A percentile compares a stretch with the other conserved stretches of the same genome.
Conservation (phyloP, 2,797 vertebrate genomes). For the Coilia nasus region DNA sequence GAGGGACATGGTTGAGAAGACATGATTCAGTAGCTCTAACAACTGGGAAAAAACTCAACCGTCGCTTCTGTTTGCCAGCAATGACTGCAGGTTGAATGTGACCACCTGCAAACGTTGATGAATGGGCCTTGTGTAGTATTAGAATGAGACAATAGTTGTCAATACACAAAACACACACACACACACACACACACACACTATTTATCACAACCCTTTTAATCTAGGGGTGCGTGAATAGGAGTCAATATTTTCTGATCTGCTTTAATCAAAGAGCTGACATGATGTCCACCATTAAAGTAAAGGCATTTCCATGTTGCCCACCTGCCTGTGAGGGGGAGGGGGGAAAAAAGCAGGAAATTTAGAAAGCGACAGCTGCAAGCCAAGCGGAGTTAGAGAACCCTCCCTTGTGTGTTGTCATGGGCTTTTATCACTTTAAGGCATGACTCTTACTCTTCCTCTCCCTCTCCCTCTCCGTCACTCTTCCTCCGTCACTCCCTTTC, state of each 20-base stretch:
- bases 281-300: neutral
- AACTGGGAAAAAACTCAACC: neutral
- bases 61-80: conserved; percentile 35
- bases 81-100: conserved; percentile 51
- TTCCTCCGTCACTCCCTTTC: neutral
- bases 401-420: conserved; percentile 34
- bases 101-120: conserved; percentile 53
- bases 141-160: conserved; percentile 49
- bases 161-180: neutral
- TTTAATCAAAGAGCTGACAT: neutral
- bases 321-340: conserved; percentile 1
- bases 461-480: neutral
- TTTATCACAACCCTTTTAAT: neutral
- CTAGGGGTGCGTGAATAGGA: neutral
- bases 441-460: conserved; percentile 1
- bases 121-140: conserved; percentile 56
- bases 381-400: conserved; percentile 28
- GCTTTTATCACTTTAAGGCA: conserved; percentile 39
- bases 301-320: conserved; percentile 11
- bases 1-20: neutral
- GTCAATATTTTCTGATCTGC: neutral
- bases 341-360: conserved; percentile 18
- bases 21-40: conserved; percentile 28
- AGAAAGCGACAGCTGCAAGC: conserved; percentile 33
- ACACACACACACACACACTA: conserved; percentile 9